Evolutionary conservation across 2,797 vertebrate genomes (phyloP).

Genomic region (Lacerta bilineata): DNA sequence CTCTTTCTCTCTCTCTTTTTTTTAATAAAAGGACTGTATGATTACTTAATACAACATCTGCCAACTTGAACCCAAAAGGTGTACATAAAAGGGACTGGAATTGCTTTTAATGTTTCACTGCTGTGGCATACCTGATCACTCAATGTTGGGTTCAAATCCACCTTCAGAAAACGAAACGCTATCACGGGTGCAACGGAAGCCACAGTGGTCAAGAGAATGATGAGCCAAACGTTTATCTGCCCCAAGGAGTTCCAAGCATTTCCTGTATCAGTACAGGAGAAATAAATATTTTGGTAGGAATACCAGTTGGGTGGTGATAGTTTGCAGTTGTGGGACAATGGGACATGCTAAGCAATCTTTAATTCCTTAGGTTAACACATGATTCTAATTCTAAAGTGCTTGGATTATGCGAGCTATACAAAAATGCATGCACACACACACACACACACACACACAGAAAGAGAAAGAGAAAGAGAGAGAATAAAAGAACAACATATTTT

Average conservation of each 20-base stretch:
- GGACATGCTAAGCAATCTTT: conserved; percentile 8
- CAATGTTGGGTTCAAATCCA: conserved; percentile 80
- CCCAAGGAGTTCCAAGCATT: conserved; percentile 82
- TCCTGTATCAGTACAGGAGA: conserved; percentile 78
- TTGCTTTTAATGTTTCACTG: neutral
- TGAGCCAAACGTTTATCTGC: conserved; percentile 85
- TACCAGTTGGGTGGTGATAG: neutral
- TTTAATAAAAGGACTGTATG: no score
- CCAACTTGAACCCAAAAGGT: neutral
- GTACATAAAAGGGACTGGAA: neutral
- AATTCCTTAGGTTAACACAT: conserved; percentile 21
- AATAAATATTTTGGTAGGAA: conserved; percentile 32
- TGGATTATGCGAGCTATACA: neutral
- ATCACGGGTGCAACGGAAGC: conserved; percentile 84
- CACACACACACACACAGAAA: no score
- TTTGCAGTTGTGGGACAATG: neutral
- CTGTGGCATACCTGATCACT: conserved; percentile 81
- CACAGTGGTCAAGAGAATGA: conserved; percentile 86
- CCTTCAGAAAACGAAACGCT: conserved; percentile 81
- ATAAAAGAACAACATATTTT: neutral
- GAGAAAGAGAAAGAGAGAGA: no score
- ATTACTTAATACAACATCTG: neutral
- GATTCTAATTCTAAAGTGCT: conserved; percentile 21
- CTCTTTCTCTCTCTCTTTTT: no score
- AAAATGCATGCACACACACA: neutral